Base-by-base conservation (phyloP, 2,888 invertebrate species). In the Chelonus formosanus region DNA sequence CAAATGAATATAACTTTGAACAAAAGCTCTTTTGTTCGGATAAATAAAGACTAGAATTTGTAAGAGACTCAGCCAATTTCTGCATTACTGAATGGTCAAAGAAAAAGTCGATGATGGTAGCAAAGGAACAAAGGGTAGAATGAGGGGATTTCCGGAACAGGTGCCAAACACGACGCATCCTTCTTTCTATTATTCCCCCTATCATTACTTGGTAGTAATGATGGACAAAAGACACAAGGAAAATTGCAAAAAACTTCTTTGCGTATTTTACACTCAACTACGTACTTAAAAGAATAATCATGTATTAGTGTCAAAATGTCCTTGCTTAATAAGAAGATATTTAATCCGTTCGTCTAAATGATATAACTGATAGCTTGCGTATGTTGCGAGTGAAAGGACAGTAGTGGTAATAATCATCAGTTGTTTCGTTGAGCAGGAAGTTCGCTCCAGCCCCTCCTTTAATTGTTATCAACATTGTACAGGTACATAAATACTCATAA, bases 81-180 rank as follows among this genome's bases (percentile, higher is more conserved):
- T 43, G 43, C 5, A 8, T 31, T 20, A 8, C 36, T 55, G 55
- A 55, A 57, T 45, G 57, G 32, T 36, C 8, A 57, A 60, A 67
- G 68, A 65, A 64, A 58, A 70, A 43, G 57, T 57, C 57, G 44
- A 57, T 57, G 57, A 57, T 40, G 57, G 32, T 32, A 43, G 31
- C 7, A 31, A 5, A 31, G 5, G 57, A 43, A 57, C 57, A 57
- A 57, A 57, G 43, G 57, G 57, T 55, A 43, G 43, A 20, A 57
- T 40, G 71, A 71, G 68, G 67, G 57, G 67, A 68, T 71, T 72
- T 72, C 72, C 72, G 71, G 72, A 63, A 70, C 71, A 72, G 71
- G 71, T 72, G 72, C 67, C 56, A 31, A 20, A 63, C 44, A 67
- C 54, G 60, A 50, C n/a, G 48, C 50, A 57, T 57, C 57, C 57